These are phyloP conservation scores for Pseudochaenichthys georgianus DNA, from an alignment of 2,797 vertebrate species.

Conservation along the genomic window DNA sequence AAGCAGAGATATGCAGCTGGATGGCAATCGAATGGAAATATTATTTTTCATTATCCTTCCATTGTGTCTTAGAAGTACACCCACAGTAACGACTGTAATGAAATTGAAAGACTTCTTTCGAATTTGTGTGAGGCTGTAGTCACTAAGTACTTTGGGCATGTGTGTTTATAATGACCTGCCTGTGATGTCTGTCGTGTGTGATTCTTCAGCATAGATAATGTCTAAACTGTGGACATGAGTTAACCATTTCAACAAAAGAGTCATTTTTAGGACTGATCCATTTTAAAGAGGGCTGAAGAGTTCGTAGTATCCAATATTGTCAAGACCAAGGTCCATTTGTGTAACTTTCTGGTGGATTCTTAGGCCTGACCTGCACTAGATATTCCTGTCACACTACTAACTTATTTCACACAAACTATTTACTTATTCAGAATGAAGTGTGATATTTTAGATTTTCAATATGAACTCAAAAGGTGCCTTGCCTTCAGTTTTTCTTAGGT, in stretches of 20 bases:
- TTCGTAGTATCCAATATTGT: not conserved
- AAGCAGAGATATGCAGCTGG: slow-evolving; percentile 50
- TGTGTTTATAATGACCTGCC: not conserved
- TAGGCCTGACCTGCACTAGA: not conserved
- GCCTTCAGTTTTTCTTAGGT: not conserved
- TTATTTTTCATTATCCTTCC: slow-evolving; percentile 23
- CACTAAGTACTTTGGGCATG: not conserved
- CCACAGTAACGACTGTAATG: not conserved
- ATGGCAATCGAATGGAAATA: slow-evolving; percentile 22
- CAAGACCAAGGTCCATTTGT: not conserved
- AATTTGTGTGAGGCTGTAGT: not conserved
- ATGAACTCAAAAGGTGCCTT: not conserved
- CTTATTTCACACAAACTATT: not conserved
- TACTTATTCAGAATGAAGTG: not conserved
- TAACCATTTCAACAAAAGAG: not conserved
- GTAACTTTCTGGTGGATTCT: not conserved
- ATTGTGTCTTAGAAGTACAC: not conserved
- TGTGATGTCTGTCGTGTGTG: not conserved
- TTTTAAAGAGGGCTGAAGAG: not conserved
- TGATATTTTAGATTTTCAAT: not conserved
- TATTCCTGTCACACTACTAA: too few relatives aligned
- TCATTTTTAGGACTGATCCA: not conserved
- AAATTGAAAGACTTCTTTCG: not conserved
- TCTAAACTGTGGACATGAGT: not conserved
- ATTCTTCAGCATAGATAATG: not conserved